Conservation (phyloP, 2,797 vertebrate species). For the Oceanodroma leucorhoa region DNA sequence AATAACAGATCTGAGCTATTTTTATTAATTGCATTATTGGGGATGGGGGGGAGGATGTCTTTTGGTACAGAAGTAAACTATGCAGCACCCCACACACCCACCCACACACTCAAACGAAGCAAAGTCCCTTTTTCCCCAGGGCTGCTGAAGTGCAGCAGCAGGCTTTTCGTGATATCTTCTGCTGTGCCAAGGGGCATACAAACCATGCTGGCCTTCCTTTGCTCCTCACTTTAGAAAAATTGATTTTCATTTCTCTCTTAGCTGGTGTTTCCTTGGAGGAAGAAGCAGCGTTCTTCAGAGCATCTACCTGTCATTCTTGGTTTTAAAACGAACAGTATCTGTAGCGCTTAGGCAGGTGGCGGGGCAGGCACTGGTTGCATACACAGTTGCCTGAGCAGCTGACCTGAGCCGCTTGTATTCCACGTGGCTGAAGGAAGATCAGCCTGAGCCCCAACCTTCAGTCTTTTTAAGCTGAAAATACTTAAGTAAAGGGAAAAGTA, state of each 20-base stretch:
- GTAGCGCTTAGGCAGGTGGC: background rate
- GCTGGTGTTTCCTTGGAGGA: background rate
- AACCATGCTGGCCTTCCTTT: background rate
- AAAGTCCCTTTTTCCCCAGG: background rate
- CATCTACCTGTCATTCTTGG: background rate
- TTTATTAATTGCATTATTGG: background rate
- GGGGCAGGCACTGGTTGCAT: accelerated
- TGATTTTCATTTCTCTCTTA: background rate
- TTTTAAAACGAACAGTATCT: background rate
- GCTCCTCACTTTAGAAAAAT: background rate
- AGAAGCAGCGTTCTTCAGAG: background rate
- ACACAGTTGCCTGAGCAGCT: background rate
- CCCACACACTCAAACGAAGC: background rate
- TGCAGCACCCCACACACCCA: background rate
- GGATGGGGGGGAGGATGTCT: background rate
- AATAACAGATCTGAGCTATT: background rate
- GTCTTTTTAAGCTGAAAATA: background rate
- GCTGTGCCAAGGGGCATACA: background rate
- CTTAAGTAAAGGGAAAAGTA: background rate
- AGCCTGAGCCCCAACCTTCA: background rate
- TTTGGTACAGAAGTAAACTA: background rate
- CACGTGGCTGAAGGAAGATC: background rate
- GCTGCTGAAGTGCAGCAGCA: background rate
- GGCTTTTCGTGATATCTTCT: background rate
- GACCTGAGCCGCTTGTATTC: background rate